Base-by-base conservation (phyloP, 1,140 invertebrate species). In the Aphidius ervi region DNA sequence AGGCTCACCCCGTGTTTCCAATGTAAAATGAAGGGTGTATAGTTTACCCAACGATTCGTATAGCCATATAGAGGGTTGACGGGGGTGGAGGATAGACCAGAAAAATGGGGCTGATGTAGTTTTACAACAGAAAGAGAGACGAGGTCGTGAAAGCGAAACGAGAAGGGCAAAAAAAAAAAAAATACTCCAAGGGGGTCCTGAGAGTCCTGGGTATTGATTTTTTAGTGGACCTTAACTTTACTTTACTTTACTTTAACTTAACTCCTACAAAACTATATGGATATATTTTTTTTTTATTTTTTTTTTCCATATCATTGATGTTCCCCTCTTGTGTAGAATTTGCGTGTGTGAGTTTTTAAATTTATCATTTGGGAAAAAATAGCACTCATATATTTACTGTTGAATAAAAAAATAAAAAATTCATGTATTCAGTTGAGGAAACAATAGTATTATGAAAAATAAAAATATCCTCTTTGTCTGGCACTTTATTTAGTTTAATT, bases 401-500 rank as follows among this genome's bases (percentile, higher is more conserved):
- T 40, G 52, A 43, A 43, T 8, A 3, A 45, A 56, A n/a, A 37
- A 46, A 5, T 23, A 60, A 55, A 37, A 10, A 42, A 43, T 49
- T 16, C 16, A 16, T 16, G 16, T 16, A 16, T 16, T 16, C 16
- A 16, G 0, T 16, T 16, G 16, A 16, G 16, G 16, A 16, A 16
- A 16, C 16, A 16, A 16, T 16, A 16, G 16, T 16, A 16, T 16
- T 16, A 16, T 16, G 16, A 16, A 16, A 16, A 16, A 58, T 52
- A 54, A 43, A 45, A 9, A 16, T 45, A 59, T 54, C 31, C 2
- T 52, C 61, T 66, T 46, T 55, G 55, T 59, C 48, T 64, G 23
- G 9, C 54, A 65, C 61, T 66, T 60, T 31, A 31, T 31, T 31
- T 31, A 31, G 59, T 46, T 56, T 63, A 63, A 63, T 68, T 68